Evolutionary conservation across 2,113 vertebrate genomes (phyloP), one percentile per base, ranked within the genome.

Genomic region (Chascanopsetta lugubris): DNA sequence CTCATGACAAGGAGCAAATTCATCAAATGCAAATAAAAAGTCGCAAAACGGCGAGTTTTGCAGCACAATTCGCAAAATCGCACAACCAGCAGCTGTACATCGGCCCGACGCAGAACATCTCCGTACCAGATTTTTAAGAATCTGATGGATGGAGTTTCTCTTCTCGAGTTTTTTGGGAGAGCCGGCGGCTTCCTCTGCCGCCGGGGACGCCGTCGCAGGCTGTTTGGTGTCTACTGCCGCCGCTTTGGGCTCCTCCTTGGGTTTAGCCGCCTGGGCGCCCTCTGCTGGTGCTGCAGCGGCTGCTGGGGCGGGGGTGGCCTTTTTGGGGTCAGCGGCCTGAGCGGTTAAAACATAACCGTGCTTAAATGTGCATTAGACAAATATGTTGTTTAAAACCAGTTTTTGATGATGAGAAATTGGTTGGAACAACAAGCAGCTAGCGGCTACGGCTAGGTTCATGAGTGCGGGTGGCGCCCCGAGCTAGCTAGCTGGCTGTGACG

Each of bases 111-210:
- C 30, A n/a, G n/a, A n/a, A 30, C 29, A 4, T 48, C 13, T 63
- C n/a, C 92, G 3, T 89, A 99, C 97, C 89, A 97, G 92, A 82
- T 83, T 92, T 90, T 97, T 98, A 59, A 99, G 94, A 85, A 99
- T 97, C 48, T 90, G 89, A 22, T 96, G 93, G 0, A 98, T 90
- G 54, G 97, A 96, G 89, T 96, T 97, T 61, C 92, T 93, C 89
- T 97, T 97, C 91, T 97, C 96, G 61, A 87, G 62, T 86, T 88
- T 94, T 87, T 86, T 96, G 70, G 45, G 88, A 46, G 24, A 62
- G 59, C 4, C 83, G 90, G 70, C 92, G 2, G 85, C 0, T 1
- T 92, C 93, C 0, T 91, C 92, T 1, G 83, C 92, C 4, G 90
- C 90, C 17, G 87, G 93, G 54, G 92, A 50, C 7, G 90, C 71